Evolutionary conservation across 2,113 vertebrate species (phyloP), one percentile per base, ranked within the genome.

Genomic region (Noctilio leporinus): DNA sequence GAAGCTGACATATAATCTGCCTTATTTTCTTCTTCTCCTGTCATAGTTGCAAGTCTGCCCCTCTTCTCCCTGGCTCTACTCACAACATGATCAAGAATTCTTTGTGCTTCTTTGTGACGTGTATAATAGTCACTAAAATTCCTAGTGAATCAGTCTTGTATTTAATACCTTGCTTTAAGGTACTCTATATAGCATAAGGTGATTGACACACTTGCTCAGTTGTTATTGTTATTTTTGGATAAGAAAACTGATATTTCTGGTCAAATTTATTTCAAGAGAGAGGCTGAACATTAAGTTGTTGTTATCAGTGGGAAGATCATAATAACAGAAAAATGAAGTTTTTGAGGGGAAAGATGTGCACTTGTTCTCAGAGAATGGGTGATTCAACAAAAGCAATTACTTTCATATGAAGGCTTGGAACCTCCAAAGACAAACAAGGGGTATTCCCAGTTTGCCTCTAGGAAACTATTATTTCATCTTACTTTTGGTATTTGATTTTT

Each of bases 401-500:
- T 97, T 97, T 70, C 83, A 86, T 93, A 67, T 91, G 33, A 83
- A 96, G 64, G 55, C 30, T 55, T 15, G 84, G 19, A 86, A 91
- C 77, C 72, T 89, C 47, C 89, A 89, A 57, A 92, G 55, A 43
- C 53, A 75, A 73, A 93, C 43, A 93, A 92, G 0, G 3, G 7
- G 64, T 96, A 14, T 85, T 76, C 30, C 1, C 28, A 91, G 69
- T 84, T 86, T 87, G 89, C 81, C 72, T 95, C 67, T 78, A 96
- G 94, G 92, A 96, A 97, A 87, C 65, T 0, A 2, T 95, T 86
- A 33, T 73, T 94, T 89, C 77, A 85, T 96, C 49, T 33, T 90
- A n/a, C 94, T 96, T 97, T 67, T 96, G 55, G 73, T 75, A 87
- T 97, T 97, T 97, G 91, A 86, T 97, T 96, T 91, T 2, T 78